Evolutionary conservation across 2,113 vertebrate genomes (phyloP).

Genomic region (Rhipidura dahli): DNA sequence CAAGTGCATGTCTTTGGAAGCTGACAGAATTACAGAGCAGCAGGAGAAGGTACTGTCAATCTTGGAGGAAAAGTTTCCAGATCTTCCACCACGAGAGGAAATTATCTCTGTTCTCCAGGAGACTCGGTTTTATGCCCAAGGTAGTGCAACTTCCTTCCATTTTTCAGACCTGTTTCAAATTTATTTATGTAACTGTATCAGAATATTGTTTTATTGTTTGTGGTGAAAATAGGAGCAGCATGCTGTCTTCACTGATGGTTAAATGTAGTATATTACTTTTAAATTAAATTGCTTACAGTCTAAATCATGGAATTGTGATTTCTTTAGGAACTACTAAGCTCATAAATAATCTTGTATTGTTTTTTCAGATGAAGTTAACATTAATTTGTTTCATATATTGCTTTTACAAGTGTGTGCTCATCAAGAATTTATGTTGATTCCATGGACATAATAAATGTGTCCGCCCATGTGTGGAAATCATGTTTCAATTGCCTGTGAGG

Average conservation of each 20-base stretch:
- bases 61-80: slow-evolving; percentile 79
- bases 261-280: background rate
- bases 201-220: background rate
- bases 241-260: background rate
- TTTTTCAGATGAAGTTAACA: background rate
- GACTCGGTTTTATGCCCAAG: slow-evolving; percentile 63
- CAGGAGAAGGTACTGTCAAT: slow-evolving; percentile 78
- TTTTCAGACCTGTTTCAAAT: background rate
- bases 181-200: background rate
- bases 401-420: background rate
- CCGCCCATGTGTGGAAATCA: background rate
- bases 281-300: background rate
- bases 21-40: slow-evolving; percentile 70
- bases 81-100: slow-evolving; percentile 72
- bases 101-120: slow-evolving; percentile 72
- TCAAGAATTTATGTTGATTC: background rate
- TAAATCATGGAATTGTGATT: background rate
- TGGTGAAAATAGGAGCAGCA: background rate
- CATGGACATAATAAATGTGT: background rate
- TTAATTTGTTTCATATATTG: background rate
- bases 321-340: background rate
- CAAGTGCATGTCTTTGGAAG: slow-evolving; percentile 74
- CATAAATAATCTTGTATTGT: background rate
- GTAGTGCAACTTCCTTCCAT: slow-evolving; percentile 26
- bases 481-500: background rate